phyloP scores from a whole-genome alignment of 2,797 vertebrate species.

The Myoxocephalus aenaeus region DNA sequence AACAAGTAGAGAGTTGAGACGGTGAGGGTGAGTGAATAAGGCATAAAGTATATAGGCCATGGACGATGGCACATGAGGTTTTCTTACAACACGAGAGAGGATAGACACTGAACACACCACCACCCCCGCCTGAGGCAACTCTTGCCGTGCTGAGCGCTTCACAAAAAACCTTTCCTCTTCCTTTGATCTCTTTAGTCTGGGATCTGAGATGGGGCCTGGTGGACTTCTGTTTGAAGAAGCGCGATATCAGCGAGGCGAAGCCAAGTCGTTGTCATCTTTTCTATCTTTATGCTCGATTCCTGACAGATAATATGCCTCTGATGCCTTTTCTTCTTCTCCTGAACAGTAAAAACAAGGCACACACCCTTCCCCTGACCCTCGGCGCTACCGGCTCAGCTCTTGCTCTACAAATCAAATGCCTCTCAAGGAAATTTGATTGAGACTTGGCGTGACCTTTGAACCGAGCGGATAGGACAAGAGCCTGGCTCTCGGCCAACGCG shows the following conservation, averaged over 20 bases:
- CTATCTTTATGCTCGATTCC: constrained; percentile 47
- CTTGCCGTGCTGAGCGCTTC: constrained; percentile 37
- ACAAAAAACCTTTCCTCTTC: constrained; percentile 50
- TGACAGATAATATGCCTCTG: constrained; percentile 46
- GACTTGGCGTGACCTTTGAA: constrained; percentile 74
- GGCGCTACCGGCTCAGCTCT: constrained; percentile 7
- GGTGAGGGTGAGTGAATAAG: constrained; percentile 65
- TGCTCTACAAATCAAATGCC: constrained; percentile 68
- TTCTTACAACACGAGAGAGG: constrained; percentile 50
- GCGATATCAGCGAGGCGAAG: constrained; percentile 42
- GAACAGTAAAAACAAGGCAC: constrained; percentile 34
- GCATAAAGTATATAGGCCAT: constrained; percentile 65
- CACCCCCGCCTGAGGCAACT: constrained; percentile 34
- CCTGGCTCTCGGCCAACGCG: constrained; percentile 50
- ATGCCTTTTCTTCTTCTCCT: constrained; percentile 29
- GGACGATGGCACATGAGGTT: constrained; percentile 58
- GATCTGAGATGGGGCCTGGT: constrained; percentile 29
- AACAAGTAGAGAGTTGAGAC: constrained; percentile 61
- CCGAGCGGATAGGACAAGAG: constrained; percentile 45
- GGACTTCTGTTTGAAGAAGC: constrained; percentile 53
- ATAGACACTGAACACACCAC: constrained; percentile 26
- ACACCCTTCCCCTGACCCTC: constrained; percentile 2
- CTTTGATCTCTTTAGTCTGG: constrained; percentile 53
- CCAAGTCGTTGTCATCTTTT: constrained; percentile 43
- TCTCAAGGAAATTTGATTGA: constrained; percentile 71